phyloP scores from a whole-genome alignment of 92 coral and sea anemone species.

The Anthopleura xanthogrammica region DNA sequence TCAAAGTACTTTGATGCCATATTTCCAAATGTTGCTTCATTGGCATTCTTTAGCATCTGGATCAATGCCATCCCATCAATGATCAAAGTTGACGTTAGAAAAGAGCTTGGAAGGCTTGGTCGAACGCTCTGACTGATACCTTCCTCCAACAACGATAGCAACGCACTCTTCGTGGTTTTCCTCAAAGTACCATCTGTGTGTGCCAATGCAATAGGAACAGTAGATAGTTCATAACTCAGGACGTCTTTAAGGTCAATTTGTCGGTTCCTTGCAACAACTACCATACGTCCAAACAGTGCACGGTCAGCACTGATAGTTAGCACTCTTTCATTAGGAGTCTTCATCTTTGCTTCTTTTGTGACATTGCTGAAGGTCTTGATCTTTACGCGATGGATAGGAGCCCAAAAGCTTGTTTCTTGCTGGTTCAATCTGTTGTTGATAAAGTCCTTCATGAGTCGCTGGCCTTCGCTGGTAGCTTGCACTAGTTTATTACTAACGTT shows the following conservation, averaged over 20 bases:
- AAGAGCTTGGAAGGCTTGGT: slow-evolving; percentile 31
- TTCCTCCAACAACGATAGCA: slow-evolving; percentile 26
- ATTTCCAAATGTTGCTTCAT: slow-evolving; percentile 25
- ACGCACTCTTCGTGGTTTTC: slow-evolving; percentile 27
- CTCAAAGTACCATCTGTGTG: slow-evolving; percentile 23
- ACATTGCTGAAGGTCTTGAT: slow-evolving; percentile 44
- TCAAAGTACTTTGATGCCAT: slow-evolving; percentile 32
- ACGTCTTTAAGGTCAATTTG: slow-evolving; percentile 15
- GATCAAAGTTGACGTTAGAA: slow-evolving; percentile 3
- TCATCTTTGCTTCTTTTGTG: slow-evolving; percentile 27
- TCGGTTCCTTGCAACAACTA: slow-evolving; percentile 16
- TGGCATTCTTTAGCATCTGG: slow-evolving; percentile 24
- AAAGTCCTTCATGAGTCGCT: slow-evolving; percentile 31
- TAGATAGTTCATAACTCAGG: slow-evolving; percentile 30
- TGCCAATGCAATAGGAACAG: slow-evolving; percentile 14
- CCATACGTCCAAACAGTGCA: slow-evolving; percentile 10
- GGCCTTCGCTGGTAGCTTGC: slow-evolving; percentile 12
- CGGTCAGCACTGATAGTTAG: slow-evolving; percentile 3
- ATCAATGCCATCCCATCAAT: slow-evolving; percentile 38
- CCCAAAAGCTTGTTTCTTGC: slow-evolving; percentile 48
- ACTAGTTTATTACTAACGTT: slow-evolving; percentile 11
- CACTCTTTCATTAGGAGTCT: slow-evolving; percentile 1
- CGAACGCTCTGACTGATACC: neutral
- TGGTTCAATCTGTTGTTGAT: slow-evolving; percentile 36
- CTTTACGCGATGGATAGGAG: slow-evolving; percentile 44